Conservation (phyloP, 2,888 invertebrate species). For the Callinectes sapidus region DNA sequence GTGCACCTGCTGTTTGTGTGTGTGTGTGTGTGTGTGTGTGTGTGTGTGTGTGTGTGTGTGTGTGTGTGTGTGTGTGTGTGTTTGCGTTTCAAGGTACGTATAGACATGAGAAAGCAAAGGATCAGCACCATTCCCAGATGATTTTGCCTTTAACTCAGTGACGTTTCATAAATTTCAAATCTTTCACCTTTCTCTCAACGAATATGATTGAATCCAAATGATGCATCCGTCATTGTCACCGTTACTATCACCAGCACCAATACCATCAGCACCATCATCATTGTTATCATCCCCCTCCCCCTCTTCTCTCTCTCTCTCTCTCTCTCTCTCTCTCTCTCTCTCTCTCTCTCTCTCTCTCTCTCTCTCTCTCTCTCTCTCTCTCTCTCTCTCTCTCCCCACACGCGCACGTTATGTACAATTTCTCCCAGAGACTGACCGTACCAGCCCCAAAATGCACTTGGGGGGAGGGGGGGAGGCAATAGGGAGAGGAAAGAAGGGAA, state of each 20-base stretch:
- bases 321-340: slow-evolving; percentile 11
- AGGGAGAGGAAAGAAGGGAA: background rate
- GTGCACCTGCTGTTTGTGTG: background rate
- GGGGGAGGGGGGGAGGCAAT: background rate
- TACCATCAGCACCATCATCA: background rate
- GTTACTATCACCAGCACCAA: no score
- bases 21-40: slow-evolving; percentile 21
- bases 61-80: slow-evolving; percentile 21
- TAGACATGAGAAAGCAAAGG: background rate
- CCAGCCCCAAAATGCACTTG: background rate
- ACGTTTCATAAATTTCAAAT: background rate
- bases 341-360: slow-evolving; percentile 6
- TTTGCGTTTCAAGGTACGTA: background rate
- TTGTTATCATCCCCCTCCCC: no score
- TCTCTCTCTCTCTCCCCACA: slow-evolving; percentile 13
- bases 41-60: slow-evolving; percentile 24
- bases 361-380: slow-evolving; percentile 21
- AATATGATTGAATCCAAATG: background rate
- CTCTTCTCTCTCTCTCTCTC: background rate
- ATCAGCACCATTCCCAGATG: background rate
- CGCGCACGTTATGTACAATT: background rate
- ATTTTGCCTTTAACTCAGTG: background rate
- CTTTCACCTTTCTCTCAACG: background rate
- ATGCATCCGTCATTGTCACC: no score
- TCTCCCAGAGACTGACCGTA: background rate